phyloP scores from a whole-genome alignment of 2,113 vertebrate genomes.

The Eolophus roseicapilla region DNA sequence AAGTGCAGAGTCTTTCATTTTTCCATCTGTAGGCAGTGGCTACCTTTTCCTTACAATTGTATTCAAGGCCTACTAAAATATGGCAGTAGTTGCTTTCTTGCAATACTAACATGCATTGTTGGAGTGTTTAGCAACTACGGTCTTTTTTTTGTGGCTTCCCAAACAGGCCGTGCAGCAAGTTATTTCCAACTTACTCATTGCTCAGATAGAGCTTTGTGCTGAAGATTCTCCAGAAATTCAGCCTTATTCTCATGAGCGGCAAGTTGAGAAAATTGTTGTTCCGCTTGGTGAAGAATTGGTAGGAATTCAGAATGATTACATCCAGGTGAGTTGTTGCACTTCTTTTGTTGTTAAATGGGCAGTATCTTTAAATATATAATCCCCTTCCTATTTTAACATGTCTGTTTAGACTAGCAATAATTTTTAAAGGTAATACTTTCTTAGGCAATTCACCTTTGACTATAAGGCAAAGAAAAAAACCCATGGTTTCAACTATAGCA shows the following conservation, averaged over 20 bases:
- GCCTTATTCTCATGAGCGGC: slow-evolving; percentile 87
- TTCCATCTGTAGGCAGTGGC: accelerated
- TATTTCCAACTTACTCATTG: slow-evolving; percentile 90
- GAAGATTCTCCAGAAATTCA: slow-evolving; percentile 91
- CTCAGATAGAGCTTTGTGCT: slow-evolving; percentile 88
- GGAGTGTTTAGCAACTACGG: not conserved
- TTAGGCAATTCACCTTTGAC: not conserved
- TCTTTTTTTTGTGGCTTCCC: not conserved
- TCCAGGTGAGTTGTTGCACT: slow-evolving; percentile 76
- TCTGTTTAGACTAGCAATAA: not conserved
- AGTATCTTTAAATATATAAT: too few relatives aligned
- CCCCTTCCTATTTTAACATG: not conserved
- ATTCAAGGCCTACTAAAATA: not conserved
- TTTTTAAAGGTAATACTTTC: not conserved
- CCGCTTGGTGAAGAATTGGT: slow-evolving; percentile 83
- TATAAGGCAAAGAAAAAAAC: not conserved
- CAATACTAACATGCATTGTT: not conserved
- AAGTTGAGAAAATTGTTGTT: slow-evolving; percentile 89
- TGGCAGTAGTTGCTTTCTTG: not conserved
- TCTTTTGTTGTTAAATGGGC: not conserved
- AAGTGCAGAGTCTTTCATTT: not conserved
- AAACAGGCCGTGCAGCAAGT: slow-evolving; percentile 93
- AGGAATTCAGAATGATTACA: slow-evolving; percentile 81
- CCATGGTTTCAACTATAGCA: not conserved
- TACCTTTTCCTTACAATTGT: not conserved